A percentile compares a stretch with the other conserved stretches of the same genome.
These are phyloP conservation scores for Miltochrista miniata DNA, from an alignment of 2,888 invertebrate species.

Conservation along the genomic window DNA sequence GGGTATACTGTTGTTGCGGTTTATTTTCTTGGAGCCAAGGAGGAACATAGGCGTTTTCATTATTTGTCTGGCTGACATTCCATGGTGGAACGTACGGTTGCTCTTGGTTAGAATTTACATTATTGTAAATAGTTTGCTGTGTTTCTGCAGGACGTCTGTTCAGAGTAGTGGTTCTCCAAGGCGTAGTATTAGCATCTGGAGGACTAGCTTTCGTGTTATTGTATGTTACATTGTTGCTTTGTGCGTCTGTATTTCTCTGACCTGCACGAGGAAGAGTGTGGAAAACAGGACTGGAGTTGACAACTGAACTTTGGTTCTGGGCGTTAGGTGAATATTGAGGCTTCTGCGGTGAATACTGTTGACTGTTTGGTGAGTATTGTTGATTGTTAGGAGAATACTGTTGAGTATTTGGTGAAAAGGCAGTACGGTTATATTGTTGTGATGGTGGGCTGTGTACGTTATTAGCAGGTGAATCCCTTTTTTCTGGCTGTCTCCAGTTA, in stretches of 20 bases:
- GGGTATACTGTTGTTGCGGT: conserved; percentile 55
- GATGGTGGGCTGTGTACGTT: conserved; percentile 50
- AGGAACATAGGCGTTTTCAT: conserved; percentile 56
- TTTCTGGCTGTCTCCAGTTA: conserved; percentile 77
- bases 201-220: conserved; percentile 58
- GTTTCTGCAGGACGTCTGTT: conserved; percentile 61
- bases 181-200: conserved; percentile 55
- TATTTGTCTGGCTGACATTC: conserved; percentile 63
- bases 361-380: conserved; percentile 50
- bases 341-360: conserved; percentile 55
- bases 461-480: conserved; percentile 67
- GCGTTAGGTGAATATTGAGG: conserved; percentile 52
- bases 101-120: conserved; percentile 53
- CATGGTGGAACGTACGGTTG: conserved; percentile 64
- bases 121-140: conserved; percentile 53
- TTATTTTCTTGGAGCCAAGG: conserved; percentile 66
- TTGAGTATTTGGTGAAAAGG: conserved; percentile 56
- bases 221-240: conserved; percentile 54
- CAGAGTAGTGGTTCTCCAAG: conserved; percentile 72
- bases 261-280: conserved; percentile 69
- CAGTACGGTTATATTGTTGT: conserved; percentile 34
- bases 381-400: conserved; percentile 45
- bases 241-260: conserved; percentile 60
- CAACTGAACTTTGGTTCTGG: conserved; percentile 54
- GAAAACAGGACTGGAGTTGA: conserved; percentile 54